Conservation (phyloP, 2,113 vertebrate genomes). For the Nannospalax galili region DNA sequence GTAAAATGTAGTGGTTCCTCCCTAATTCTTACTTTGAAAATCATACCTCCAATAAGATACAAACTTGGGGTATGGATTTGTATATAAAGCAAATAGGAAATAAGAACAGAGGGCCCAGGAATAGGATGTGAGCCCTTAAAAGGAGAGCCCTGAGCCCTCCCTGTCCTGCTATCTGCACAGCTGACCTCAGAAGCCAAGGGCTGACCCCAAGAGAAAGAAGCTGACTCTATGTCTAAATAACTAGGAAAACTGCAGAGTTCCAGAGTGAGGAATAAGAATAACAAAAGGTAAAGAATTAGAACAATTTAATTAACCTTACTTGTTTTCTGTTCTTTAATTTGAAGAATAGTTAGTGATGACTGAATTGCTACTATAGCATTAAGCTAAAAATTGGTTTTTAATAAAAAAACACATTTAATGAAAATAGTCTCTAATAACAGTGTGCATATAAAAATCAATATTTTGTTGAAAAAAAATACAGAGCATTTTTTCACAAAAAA, state of each 20-base stretch:
- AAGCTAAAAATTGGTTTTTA: background rate
- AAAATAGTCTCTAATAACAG: background rate
- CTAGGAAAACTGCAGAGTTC: background rate
- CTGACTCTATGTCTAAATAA: background rate
- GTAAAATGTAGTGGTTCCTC: background rate
- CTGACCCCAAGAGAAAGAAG: background rate
- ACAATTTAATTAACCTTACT: background rate
- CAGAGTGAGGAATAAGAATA: background rate
- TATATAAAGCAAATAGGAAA: accelerated
- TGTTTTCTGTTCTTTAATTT: background rate
- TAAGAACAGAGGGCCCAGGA: background rate
- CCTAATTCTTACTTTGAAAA: background rate
- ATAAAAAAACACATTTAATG: background rate
- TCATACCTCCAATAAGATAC: accelerated
- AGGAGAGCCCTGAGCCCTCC: background rate
- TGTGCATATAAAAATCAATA: background rate
- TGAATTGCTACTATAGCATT: background rate
- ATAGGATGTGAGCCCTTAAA: accelerated
- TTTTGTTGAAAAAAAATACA: no score
- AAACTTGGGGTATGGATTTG: background rate
- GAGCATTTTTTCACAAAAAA: background rate
- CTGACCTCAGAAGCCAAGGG: background rate
- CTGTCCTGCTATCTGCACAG: accelerated
- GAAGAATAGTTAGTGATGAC: background rate
- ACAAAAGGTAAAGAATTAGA: background rate